Conservation (phyloP, 2,113 vertebrate genomes). For the Eurystomus gularis region DNA sequence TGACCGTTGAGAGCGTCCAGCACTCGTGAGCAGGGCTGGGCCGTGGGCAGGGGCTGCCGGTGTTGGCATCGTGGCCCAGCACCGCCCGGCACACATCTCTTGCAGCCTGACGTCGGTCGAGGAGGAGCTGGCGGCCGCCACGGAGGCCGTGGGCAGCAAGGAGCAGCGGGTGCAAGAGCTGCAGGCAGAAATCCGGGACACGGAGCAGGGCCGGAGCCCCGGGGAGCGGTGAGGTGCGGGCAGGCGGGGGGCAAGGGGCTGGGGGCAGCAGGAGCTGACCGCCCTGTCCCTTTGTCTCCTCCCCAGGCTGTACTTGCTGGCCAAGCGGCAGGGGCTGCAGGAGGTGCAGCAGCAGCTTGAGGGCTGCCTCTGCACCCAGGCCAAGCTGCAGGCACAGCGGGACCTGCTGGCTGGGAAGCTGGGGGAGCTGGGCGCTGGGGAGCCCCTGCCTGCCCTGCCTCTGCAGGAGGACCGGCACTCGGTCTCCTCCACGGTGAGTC, state of each 20-base stretch:
- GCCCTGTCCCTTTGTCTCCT: fast-evolving
- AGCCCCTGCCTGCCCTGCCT: conserved; percentile 74
- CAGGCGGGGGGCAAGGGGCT: fast-evolving
- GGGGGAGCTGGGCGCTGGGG: conserved; percentile 73
- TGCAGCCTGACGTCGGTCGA: conserved; percentile 77
- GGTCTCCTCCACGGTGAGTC: conserved; percentile 77
- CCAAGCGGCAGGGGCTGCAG: conserved; percentile 85
- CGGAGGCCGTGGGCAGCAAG: conserved; percentile 63
- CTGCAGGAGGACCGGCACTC: conserved; percentile 81
- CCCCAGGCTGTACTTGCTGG: conserved; percentile 86
- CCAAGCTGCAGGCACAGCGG: conserved; percentile 86
- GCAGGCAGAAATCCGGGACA: conserved; percentile 76
- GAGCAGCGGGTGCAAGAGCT: conserved; percentile 79
- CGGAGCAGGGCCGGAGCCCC: conserved; percentile 63
- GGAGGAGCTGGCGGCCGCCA: conserved; percentile 81
- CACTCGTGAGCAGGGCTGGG: conserved; percentile 78
- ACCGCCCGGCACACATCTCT: fast-evolving
- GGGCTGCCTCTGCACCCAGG: conserved; percentile 79
- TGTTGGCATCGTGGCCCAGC: fast-evolving
- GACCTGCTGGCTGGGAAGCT: conserved; percentile 81
- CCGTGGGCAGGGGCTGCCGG: fast-evolving
- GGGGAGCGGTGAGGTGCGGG: conserved; percentile 66
- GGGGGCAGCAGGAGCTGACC: fast-evolving
- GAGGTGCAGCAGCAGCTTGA: conserved; percentile 84
- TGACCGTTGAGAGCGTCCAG: conserved; percentile 89